Percentiles rank a stretch among this genome's conserved stretches.
Evolutionary conservation across 2,888 invertebrate species (phyloP).

Genomic region (Homarus gammarus): DNA sequence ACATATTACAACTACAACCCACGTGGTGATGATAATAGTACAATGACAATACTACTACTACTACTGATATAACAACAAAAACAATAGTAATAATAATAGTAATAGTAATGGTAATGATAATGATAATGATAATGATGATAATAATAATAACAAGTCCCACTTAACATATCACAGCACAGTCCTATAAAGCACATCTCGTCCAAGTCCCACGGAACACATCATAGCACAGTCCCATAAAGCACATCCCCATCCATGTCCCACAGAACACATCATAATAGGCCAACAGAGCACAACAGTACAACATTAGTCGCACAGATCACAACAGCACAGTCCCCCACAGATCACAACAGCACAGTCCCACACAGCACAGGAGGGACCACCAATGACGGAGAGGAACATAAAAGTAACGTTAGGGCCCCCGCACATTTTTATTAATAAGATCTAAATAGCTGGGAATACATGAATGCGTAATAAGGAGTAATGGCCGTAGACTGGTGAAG

Average conservation of each 20-base stretch:
- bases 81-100: too few relatives aligned
- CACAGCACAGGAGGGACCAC: not conserved
- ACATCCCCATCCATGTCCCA: too few relatives aligned
- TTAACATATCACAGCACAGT: not conserved
- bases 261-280: too few relatives aligned
- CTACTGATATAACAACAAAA: too few relatives aligned
- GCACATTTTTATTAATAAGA: conserved; percentile 44
- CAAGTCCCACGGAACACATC: not conserved
- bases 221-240: not conserved
- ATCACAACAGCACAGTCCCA: not conserved
- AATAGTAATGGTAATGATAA: too few relatives aligned
- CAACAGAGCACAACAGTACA: too few relatives aligned
- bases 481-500: not conserved
- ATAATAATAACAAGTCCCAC: too few relatives aligned
- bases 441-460: conserved; percentile 42
- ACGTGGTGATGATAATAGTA: too few relatives aligned
- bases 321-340: too few relatives aligned
- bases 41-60: too few relatives aligned
- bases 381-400: conserved; percentile 3
- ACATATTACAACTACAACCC: too few relatives aligned
- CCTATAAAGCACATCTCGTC: not conserved
- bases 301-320: not conserved
- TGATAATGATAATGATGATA: too few relatives aligned
- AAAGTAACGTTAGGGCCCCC: conserved; percentile 36
- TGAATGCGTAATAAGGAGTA: conserved; percentile 23